A percentile compares a stretch with the other conserved stretches of the same genome.
Conservation (phyloP, 2,888 invertebrate genomes). For the Lottia scabra region DNA sequence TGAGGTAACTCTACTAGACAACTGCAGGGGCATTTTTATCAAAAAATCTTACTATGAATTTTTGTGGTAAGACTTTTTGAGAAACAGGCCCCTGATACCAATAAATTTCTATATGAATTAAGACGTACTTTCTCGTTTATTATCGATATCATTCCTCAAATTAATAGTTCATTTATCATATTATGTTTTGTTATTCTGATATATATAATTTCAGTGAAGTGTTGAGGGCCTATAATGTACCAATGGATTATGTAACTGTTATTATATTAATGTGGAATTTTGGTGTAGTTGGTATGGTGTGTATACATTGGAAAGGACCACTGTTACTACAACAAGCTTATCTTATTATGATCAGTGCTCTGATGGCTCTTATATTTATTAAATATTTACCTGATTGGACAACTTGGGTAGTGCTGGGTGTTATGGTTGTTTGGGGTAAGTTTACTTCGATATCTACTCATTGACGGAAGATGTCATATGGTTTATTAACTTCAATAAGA, state of each 20-base stretch:
- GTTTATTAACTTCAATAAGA: too few species aligned
- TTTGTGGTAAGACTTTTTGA: too few species aligned
- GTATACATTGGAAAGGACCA: conserved; percentile 99
- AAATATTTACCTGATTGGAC: conserved; percentile 99
- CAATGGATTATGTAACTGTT: conserved; percentile 94
- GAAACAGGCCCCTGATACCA: too few species aligned
- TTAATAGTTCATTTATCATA: too few species aligned
- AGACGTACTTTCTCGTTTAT: too few species aligned
- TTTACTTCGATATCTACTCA: conserved; percentile 7
- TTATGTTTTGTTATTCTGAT: too few species aligned
- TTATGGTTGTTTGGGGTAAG: conserved; percentile 97
- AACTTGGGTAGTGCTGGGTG: conserved; percentile 95
- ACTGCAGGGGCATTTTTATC: too few species aligned
- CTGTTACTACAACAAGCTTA: conserved; percentile 90
- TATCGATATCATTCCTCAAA: too few species aligned
- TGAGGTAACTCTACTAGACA: too few species aligned
- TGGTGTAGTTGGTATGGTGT: conserved; percentile 92
- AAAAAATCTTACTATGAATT: too few species aligned
- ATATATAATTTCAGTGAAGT: conserved; percentile 79
- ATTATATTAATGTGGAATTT: conserved; percentile 96
- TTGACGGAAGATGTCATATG: too few species aligned
- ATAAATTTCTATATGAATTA: too few species aligned
- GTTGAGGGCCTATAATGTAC: conserved; percentile 91
- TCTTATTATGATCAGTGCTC: conserved; percentile 94
- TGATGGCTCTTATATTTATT: conserved; percentile 98